A percentile compares a stretch with the other conserved stretches of the same genome.
Conservation (phyloP, 2,113 vertebrate species). For the Hiodon tergisus region DNA sequence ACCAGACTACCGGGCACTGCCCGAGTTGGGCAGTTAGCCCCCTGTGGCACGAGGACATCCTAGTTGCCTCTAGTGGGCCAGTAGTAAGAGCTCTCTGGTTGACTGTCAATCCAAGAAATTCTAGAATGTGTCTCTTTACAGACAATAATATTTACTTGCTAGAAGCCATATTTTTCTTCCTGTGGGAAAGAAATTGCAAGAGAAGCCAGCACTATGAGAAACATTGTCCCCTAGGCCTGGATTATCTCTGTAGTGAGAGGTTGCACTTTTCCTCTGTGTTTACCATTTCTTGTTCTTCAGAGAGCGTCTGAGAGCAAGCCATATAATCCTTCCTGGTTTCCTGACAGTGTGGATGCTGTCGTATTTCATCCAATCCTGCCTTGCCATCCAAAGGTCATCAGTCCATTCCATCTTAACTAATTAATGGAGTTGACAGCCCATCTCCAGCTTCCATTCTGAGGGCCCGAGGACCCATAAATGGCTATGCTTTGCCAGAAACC, state of each 20-base stretch:
- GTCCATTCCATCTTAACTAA: conserved; percentile 49
- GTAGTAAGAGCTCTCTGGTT: neutral
- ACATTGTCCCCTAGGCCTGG: no score
- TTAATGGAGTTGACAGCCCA: conserved; percentile 61
- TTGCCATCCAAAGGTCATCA: conserved; percentile 55
- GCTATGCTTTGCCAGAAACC: conserved; percentile 36
- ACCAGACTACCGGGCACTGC: neutral
- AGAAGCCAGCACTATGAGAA: no score
- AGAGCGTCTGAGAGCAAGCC: neutral
- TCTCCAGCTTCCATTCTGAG: conserved; percentile 44
- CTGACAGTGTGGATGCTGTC: conserved; percentile 11
- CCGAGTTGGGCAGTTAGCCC: neutral
- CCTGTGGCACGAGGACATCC: neutral
- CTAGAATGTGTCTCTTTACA: no score
- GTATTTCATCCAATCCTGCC: conserved; percentile 39
- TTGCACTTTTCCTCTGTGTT: neutral
- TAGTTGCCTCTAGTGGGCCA: neutral
- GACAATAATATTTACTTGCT: no score
- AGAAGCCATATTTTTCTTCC: no score
- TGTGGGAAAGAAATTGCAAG: no score
- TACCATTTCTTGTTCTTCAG: neutral
- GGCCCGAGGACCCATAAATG: conserved; percentile 38
- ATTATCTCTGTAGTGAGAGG: neutral
- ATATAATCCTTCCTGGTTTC: conserved; percentile 12
- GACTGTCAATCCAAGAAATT: neutral